Evolutionary conservation across 2,888 invertebrate species (phyloP).

Genomic region (Salpingus planirostris): DNA sequence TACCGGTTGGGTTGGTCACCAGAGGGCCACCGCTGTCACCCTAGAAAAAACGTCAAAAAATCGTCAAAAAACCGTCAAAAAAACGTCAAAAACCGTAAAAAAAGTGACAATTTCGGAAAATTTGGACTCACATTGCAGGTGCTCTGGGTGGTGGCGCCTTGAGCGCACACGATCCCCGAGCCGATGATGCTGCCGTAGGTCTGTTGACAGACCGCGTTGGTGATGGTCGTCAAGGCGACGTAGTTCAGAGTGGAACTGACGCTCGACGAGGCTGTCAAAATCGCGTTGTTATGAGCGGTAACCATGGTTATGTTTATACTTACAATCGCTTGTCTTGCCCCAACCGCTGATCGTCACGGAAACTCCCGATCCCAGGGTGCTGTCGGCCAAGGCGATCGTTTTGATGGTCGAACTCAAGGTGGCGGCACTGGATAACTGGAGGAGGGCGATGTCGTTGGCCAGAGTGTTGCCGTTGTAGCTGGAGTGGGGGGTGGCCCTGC

Average conservation of each 20-base stretch:
- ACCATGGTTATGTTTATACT: too few relatives aligned
- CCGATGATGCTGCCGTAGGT: slow-evolving; percentile 4
- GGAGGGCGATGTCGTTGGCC: slow-evolving; percentile 2
- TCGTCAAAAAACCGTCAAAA: too few relatives aligned
- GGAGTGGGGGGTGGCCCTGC: background rate
- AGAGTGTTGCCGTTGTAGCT: background rate
- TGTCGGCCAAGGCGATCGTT: background rate
- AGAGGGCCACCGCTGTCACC: too few relatives aligned
- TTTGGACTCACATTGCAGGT: slow-evolving; percentile 7
- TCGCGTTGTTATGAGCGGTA: too few relatives aligned
- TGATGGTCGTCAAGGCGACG: slow-evolving; percentile 3
- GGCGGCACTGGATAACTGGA: background rate
- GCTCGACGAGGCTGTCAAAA: too few relatives aligned
- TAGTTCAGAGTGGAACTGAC: slow-evolving; percentile 3
- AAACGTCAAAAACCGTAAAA: too few relatives aligned
- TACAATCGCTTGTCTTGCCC: slow-evolving; percentile 3
- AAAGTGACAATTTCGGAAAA: too few relatives aligned
- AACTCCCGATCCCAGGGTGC: background rate
- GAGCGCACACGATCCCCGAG: slow-evolving; percentile 2
- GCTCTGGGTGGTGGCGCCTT: slow-evolving; percentile 1
- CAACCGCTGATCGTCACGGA: slow-evolving; percentile 3
- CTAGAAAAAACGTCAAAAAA: too few relatives aligned
- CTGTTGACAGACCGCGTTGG: slow-evolving; percentile 1
- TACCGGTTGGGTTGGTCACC: too few relatives aligned
- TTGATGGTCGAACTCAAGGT: background rate